Percentiles rank a stretch among this genome's conserved stretches.
Conservation (phyloP, 1,140 invertebrate species). For the Hesperophylax magnus region DNA sequence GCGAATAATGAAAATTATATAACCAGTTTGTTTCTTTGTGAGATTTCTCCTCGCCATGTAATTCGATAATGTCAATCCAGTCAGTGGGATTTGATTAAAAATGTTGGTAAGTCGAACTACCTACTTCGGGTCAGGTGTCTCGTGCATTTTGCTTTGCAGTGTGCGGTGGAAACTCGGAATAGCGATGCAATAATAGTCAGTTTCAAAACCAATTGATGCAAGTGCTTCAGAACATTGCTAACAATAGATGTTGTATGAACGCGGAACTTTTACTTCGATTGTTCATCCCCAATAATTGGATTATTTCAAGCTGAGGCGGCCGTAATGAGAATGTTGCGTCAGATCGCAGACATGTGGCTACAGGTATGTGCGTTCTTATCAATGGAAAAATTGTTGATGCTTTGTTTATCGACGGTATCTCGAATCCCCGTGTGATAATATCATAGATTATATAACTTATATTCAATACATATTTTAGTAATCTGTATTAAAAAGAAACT, state of each 20-base stretch:
- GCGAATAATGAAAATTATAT: no score
- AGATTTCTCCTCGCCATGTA: constrained; percentile 7
- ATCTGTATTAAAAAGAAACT: no score
- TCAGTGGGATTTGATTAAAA: constrained; percentile 3
- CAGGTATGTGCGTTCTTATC: no score
- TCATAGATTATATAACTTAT: no score
- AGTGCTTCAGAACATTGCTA: neutral
- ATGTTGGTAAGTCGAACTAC: neutral
- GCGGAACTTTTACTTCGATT: neutral
- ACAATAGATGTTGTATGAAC: neutral
- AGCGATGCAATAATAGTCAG: neutral
- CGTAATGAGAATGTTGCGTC: no score
- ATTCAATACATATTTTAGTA: no score
- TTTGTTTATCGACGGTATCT: no score
- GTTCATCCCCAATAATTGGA: neutral
- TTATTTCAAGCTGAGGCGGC: neutral
- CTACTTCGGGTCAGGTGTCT: neutral
- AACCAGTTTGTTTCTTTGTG: neutral
- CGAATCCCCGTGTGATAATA: no score
- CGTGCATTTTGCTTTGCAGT: neutral
- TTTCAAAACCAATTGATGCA: constrained; percentile 14
- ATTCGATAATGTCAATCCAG: constrained; percentile 7
- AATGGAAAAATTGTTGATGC: no score
- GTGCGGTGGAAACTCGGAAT: neutral
- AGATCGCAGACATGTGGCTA: no score